Conservation (phyloP, 1,140 invertebrate genomes). For the Diorhabda elongata region DNA sequence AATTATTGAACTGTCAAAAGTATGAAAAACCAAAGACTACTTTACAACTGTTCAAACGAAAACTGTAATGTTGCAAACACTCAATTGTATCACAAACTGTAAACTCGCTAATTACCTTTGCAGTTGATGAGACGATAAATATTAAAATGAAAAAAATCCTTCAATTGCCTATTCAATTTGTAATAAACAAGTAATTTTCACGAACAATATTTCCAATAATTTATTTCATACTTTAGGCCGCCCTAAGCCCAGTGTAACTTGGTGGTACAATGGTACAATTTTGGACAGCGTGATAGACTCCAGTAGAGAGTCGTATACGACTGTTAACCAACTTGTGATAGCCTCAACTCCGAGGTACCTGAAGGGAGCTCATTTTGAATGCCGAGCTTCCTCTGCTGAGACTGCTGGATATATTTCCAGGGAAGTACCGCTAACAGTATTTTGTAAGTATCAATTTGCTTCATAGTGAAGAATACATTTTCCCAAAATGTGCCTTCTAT, state of each 20-base stretch:
- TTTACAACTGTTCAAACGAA: too few relatives aligned
- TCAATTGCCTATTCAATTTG: too few relatives aligned
- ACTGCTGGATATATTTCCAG: conserved; percentile 53
- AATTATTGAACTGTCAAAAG: too few relatives aligned
- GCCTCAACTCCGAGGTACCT: conserved; percentile 57
- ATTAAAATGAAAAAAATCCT: too few relatives aligned
- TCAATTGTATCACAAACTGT: too few relatives aligned
- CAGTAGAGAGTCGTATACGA: conserved; percentile 53
- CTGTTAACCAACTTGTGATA: conserved; percentile 65
- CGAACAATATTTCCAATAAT: background rate
- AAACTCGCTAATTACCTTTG: too few relatives aligned
- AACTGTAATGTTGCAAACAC: too few relatives aligned
- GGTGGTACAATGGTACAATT: conserved; percentile 71
- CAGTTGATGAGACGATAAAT: too few relatives aligned
- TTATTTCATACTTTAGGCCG: conserved; percentile 51
- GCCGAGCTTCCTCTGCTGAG: conserved; percentile 65
- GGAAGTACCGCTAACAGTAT: conserved; percentile 62
- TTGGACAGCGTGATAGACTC: conserved; percentile 64
- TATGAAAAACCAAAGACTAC: too few relatives aligned
- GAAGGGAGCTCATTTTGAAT: conserved; percentile 61
- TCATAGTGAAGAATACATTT: too few relatives aligned
- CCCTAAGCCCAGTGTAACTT: conserved; percentile 69
- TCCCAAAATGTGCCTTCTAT: too few relatives aligned
- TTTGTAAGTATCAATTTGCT: conserved; percentile 54
- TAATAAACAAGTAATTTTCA: too few relatives aligned